Base-by-base conservation (phyloP, 2,888 invertebrate species). In the Oxycera nigricornis region DNA sequence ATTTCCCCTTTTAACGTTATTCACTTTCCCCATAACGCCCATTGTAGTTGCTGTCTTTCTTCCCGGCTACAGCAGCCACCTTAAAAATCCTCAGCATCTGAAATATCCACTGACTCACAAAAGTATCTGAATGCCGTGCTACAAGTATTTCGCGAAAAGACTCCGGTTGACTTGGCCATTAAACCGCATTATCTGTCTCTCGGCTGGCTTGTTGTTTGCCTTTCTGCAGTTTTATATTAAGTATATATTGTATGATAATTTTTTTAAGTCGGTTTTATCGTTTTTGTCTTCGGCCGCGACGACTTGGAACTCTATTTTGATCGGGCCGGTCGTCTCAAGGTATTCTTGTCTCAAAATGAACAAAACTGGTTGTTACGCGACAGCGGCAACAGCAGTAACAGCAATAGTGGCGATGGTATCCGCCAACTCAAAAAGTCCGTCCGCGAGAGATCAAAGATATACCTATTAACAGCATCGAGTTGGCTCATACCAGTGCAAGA, bases 311-410 rank as follows among this genome's bases (percentile, higher is more conserved):
- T 55, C 30, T 61, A 55, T 55, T 55, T 55, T 55, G 55, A 55
- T 55, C 55, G 55, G 55, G 20, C 75, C 78, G 79, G 79, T 75
- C 77, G 78, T 78, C 78, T 79, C 79, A 79, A 79, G 79, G 79
- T 79, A 79, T 79, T 79, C 79, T 78, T 77, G 77, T 78, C 78
- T 77, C 77, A 79, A 74, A 76, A 76, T 74, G 73, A 75, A 76
- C 73, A 76, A 78, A 79, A 78, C 78, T 78, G 77, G 78, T 79
- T 77, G 72, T 74, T 76, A 74, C 75, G 74, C 76, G 74, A 74
- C 68, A 73, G 73, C 74, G 74, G 72, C 20, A 55, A 57, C 72
- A 73, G 55, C 24, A 67, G 72, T 11, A 55, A 57, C 72, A 74
- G n/a, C 24, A 65, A 50, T 70, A 31, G 62, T 30, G 55, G 72